phyloP scores from a whole-genome alignment of 2,113 vertebrate genomes.

The Parus major region DNA sequence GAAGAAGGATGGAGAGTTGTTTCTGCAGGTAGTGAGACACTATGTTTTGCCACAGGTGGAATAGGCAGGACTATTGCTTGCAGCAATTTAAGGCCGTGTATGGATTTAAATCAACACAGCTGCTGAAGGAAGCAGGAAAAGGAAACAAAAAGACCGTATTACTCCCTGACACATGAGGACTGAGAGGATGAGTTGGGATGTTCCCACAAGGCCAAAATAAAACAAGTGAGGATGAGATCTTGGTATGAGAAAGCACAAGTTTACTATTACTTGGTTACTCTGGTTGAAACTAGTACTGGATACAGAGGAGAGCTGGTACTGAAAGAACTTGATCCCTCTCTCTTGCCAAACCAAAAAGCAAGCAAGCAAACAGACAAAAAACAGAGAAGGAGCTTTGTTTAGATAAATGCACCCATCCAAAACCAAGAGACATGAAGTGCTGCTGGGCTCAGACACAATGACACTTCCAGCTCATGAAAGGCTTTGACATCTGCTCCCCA shows the following conservation, averaged over 20 bases:
- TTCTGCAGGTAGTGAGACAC: background rate
- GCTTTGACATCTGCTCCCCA: background rate
- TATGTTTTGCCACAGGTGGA: background rate
- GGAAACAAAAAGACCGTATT: background rate
- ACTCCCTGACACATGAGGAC: background rate
- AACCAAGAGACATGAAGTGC: background rate
- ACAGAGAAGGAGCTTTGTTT: background rate
- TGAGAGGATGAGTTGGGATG: background rate
- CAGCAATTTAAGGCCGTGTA: background rate
- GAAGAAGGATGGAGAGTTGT: slow-evolving; percentile 6
- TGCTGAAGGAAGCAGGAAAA: background rate
- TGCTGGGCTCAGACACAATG: background rate
- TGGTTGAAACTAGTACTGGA: background rate
- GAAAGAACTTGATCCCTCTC: background rate
- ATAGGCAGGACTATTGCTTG: background rate
- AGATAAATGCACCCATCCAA: background rate
- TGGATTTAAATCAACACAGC: background rate
- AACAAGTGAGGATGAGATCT: background rate
- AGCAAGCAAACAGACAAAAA: background rate
- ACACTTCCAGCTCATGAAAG: background rate
- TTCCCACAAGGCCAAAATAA: background rate
- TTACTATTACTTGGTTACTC: background rate
- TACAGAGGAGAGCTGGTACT: background rate
- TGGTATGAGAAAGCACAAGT: background rate
- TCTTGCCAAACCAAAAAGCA: background rate